Evolutionary conservation across 1,140 invertebrate species (phyloP).

Genomic region (Manduca sexta): DNA sequence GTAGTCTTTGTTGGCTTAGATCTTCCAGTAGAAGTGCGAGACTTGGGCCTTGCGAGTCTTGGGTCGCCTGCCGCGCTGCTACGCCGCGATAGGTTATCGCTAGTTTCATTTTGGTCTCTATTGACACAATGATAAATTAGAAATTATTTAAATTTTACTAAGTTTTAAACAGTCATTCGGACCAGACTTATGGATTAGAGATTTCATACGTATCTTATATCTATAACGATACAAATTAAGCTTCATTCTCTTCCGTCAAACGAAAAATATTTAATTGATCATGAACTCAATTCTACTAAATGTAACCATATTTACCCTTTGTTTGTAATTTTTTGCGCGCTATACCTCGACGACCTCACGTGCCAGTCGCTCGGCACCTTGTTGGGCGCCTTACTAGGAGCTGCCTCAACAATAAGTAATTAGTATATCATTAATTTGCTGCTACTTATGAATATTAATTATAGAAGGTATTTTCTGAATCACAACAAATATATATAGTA

Average conservation of each 20-base stretch:
- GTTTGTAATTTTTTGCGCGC: slow-evolving; percentile 17
- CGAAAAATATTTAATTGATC: too few species aligned
- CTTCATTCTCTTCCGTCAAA: too few species aligned
- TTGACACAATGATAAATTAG: background rate
- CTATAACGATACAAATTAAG: too few species aligned
- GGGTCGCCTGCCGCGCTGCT: slow-evolving; percentile 41
- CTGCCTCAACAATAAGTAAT: slow-evolving; percentile 27
- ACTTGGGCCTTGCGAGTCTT: slow-evolving; percentile 14
- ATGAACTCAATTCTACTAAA: too few species aligned
- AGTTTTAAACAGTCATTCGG: too few species aligned
- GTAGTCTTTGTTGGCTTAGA: background rate
- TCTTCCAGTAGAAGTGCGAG: slow-evolving; percentile 17
- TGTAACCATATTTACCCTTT: slow-evolving; percentile 20
- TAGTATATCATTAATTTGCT: background rate
- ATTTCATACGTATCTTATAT: too few species aligned
- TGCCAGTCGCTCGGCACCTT: slow-evolving; percentile 35
- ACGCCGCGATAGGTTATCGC: slow-evolving; percentile 18
- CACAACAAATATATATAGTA: background rate
- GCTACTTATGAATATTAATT: background rate
- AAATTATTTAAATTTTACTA: too few species aligned
- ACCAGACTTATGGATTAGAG: too few species aligned
- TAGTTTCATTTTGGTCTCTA: slow-evolving; percentile 20
- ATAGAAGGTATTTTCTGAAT: background rate
- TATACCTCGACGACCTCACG: slow-evolving; percentile 25
- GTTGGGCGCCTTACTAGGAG: slow-evolving; percentile 36